Evolutionary conservation across 2,888 invertebrate genomes (phyloP).

Genomic region (Heliconius erato): DNA sequence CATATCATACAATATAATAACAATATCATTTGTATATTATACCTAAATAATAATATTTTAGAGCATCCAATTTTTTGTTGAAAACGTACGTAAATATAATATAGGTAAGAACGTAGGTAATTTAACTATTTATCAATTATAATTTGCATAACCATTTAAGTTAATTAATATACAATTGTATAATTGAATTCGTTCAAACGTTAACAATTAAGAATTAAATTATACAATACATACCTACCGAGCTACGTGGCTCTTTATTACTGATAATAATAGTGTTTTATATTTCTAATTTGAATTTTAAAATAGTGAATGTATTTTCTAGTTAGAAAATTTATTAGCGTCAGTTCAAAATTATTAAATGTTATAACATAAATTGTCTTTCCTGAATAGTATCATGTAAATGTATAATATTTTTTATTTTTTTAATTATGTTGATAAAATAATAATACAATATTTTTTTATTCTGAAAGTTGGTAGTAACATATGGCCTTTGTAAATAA

Average conservation of each 20-base stretch:
- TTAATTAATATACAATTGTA: slow-evolving; percentile 1
- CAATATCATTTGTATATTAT: background rate
- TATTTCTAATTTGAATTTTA: background rate
- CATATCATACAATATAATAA: background rate
- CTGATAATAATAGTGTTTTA: background rate
- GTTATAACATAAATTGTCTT: background rate
- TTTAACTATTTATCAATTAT: background rate
- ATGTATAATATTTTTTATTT: background rate
- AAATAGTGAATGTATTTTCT: slow-evolving; percentile 10
- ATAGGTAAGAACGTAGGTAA: background rate
- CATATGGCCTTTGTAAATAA: background rate
- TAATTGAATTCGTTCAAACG: background rate
- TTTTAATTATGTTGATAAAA: background rate
- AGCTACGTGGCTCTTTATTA: background rate
- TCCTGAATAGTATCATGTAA: background rate
- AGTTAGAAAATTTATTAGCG: background rate
- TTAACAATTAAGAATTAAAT: slow-evolving; percentile 7
- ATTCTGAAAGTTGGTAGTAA: background rate
- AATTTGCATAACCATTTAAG: background rate
- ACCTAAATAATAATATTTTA: background rate
- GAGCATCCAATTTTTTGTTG: background rate
- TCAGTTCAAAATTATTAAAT: background rate
- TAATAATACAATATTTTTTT: background rate
- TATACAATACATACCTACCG: background rate
- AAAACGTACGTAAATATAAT: background rate